Conservation (phyloP, 2,113 vertebrate species). For the Carassius auratus region DNA sequence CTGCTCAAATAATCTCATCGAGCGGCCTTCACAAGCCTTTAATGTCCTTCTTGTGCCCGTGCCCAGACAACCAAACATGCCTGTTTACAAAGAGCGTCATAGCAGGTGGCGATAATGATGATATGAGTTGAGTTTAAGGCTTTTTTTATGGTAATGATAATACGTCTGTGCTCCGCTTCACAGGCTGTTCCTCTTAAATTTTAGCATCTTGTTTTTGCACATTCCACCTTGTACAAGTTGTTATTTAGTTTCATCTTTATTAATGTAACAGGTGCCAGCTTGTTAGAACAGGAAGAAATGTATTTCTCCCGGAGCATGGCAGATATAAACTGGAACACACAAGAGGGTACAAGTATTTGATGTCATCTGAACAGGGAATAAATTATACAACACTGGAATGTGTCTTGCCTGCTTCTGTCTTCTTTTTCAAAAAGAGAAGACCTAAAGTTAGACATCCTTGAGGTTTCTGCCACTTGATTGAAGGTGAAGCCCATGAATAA, state of each 20-base stretch:
- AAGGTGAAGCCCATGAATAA: conserved; percentile 94
- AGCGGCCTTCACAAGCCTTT: conserved; percentile 60
- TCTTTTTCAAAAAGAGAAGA: conserved; percentile 62
- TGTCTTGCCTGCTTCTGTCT: conserved; percentile 44
- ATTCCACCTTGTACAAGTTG: conserved; percentile 65
- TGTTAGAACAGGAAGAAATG: conserved; percentile 71
- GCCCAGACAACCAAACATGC: conserved; percentile 63
- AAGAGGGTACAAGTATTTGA: conserved; percentile 61
- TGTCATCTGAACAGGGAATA: conserved; percentile 59
- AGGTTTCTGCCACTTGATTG: conserved; percentile 91
- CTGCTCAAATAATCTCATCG: conserved; percentile 55
- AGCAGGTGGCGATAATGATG: conserved; percentile 59
- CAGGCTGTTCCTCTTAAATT: conserved; percentile 58
- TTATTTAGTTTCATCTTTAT: conserved; percentile 71
- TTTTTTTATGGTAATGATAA: conserved; percentile 55
- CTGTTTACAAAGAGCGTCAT: conserved; percentile 66
- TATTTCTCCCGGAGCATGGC: conserved; percentile 49
- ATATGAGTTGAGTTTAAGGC: conserved; percentile 55
- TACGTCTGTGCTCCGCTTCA: conserved; percentile 62
- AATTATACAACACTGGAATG: conserved; percentile 59
- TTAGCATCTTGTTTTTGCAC: conserved; percentile 44
- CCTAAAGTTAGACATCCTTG: conserved; percentile 90
- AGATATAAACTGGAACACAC: conserved; percentile 57
- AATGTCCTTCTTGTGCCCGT: conserved; percentile 36
- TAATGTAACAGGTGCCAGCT: conserved; percentile 81